These are phyloP conservation scores for Amniataba percoides DNA, from an alignment of 2,797 vertebrate species.

Conservation along the genomic window DNA sequence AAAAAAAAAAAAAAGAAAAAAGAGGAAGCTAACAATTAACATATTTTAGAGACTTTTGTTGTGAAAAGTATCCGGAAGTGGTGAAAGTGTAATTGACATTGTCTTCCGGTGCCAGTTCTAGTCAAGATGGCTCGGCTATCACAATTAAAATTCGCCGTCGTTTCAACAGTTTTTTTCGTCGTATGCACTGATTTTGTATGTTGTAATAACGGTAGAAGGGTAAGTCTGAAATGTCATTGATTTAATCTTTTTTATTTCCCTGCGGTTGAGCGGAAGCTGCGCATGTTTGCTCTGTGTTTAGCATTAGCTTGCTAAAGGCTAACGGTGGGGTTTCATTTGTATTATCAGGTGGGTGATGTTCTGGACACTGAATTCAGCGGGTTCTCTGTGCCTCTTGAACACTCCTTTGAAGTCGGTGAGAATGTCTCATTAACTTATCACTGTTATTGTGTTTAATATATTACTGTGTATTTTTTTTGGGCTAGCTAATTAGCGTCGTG, in stretches of 20 bases:
- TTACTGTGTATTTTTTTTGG: neutral
- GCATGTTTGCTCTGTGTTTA: slow-evolving; percentile 35
- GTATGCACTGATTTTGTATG: slow-evolving; percentile 40
- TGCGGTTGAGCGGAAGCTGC: neutral
- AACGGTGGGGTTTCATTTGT: slow-evolving; percentile 29
- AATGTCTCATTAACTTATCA: neutral
- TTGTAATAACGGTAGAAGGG: slow-evolving; percentile 82
- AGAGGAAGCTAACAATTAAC: too few species aligned
- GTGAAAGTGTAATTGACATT: rapidly evolving
- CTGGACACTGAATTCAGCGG: slow-evolving; percentile 88
- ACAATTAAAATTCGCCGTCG: slow-evolving; percentile 11
- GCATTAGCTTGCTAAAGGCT: slow-evolving; percentile 55
- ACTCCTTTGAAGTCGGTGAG: slow-evolving; percentile 94
- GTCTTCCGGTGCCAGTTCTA: slow-evolving; percentile 35
- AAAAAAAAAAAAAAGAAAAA: neutral
- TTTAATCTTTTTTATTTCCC: rapidly evolving
- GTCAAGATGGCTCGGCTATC: slow-evolving; percentile 71
- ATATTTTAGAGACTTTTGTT: slow-evolving; percentile 25
- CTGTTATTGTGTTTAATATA: rapidly evolving
- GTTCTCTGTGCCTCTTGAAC: slow-evolving; percentile 89
- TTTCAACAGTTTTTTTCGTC: slow-evolving; percentile 56
- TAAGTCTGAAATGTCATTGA: slow-evolving; percentile 46
- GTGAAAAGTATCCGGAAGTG: slow-evolving; percentile 56
- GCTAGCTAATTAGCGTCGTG: slow-evolving; percentile 8
- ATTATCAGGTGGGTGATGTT: slow-evolving; percentile 82